Base-by-base conservation (phyloP, 1,140 invertebrate species). In the Condylostylus longicornis region DNA sequence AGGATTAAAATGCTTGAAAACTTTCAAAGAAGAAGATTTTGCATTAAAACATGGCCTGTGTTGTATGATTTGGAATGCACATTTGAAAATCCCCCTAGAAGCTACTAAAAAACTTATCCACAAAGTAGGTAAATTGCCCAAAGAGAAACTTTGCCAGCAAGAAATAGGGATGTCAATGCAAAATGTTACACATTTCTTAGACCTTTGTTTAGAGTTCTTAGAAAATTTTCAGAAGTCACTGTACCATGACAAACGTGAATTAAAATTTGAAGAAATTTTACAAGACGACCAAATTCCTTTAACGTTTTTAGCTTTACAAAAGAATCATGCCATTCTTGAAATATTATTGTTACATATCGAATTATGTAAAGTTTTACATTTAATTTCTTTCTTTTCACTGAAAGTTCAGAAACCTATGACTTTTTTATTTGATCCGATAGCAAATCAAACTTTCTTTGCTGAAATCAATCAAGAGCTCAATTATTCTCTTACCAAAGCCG, bases 71-170 rank as follows among this genome's bases (percentile, higher is more conserved):
- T 96, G 89, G 89, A 79, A 78, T 33, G 79, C 82, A 36, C 84
- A 87, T 50, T 58, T 90, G 17, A 75, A 77, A 48, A 77, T 79
- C 50, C 64, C 72, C 18, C 75, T 88, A 51, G 78, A 86, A 63
- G 63, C 70, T 1, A 64, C 71, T 15, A 75, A 76, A 15, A 76
- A 79, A 48, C 62, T 94, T 2, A 78, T 93, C 27, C 87, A 93
- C 46, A 93, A 90, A 65, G 74, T 82, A 9, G 86, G 86, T 9
- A 86, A 82, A 63, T 60, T 85, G 35, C 85, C 84, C 0, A 89
- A 86, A 61, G 86, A 88, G 50, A 70, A 79, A 44, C 65, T 89
- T 25, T 82, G 77, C 44, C 58, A 69, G 23, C 79, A 81, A 56
- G 77, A 82, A 44, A 63, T 84, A 35, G 77, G 79, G 18, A 70